Evolutionary conservation across 2,113 vertebrate species (phyloP).

Genomic region (Noctilio leporinus): DNA sequence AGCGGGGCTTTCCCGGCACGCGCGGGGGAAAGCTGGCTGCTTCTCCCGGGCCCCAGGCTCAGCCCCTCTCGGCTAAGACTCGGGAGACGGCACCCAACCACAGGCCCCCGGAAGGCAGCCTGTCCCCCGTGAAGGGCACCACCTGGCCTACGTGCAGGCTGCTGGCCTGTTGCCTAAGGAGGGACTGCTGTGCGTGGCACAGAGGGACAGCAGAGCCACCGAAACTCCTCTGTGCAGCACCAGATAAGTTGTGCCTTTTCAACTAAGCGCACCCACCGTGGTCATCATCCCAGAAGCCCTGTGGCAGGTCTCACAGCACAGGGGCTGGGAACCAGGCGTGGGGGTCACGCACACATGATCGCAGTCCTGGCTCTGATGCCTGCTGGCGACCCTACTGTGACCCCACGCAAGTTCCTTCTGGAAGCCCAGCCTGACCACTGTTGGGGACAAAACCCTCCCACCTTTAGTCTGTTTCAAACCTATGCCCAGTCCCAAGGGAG

Average conservation of each 20-base stretch:
- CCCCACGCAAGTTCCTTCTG: neutral
- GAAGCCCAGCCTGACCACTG: neutral
- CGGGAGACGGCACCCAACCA: neutral
- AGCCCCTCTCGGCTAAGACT: neutral
- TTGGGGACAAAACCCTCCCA: neutral
- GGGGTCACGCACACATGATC: neutral
- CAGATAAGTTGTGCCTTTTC: neutral
- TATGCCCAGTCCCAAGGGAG: accelerated
- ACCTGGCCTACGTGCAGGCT: accelerated
- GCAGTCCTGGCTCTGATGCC: neutral
- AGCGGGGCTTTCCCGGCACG: neutral
- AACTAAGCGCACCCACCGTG: neutral
- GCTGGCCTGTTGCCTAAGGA: neutral
- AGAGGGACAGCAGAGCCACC: neutral
- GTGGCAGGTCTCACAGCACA: accelerated
- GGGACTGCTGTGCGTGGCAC: neutral
- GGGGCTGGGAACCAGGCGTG: neutral
- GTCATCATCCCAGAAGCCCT: neutral
- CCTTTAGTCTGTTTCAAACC: neutral
- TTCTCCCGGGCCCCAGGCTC: neutral
- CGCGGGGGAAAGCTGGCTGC: neutral
- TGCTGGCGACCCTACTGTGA: neutral
- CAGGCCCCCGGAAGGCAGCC: accelerated
- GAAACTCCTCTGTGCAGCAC: neutral
- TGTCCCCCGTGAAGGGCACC: accelerated